Evolutionary conservation across 1,140 invertebrate genomes (phyloP).

Genomic region (Ditylenchus dipsaci): DNA sequence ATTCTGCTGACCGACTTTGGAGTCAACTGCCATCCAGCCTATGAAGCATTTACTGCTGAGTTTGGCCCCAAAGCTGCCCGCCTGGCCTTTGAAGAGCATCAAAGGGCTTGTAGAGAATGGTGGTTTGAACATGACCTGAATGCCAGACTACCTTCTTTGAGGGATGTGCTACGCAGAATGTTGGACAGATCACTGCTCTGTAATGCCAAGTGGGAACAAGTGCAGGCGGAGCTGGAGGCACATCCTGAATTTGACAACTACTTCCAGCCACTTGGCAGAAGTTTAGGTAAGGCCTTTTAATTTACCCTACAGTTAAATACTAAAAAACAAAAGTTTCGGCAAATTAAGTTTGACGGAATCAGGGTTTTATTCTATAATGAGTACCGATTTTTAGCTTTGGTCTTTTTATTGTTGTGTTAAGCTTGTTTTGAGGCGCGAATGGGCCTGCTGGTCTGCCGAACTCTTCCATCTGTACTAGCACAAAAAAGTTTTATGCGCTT

Average conservation of each 20-base stretch:
- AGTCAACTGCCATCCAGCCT: conserved; percentile 20
- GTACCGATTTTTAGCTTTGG: no score
- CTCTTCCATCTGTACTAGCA: no score
- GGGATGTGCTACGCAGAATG: conserved; percentile 21
- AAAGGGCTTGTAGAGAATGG: conserved; percentile 29
- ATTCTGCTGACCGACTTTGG: conserved; percentile 23
- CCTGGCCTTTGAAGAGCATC: conserved; percentile 37
- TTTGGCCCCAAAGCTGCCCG: conserved; percentile 34
- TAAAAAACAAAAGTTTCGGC: no score
- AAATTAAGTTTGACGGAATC: no score
- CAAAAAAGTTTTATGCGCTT: no score
- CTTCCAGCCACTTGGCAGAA: conserved; percentile 32
- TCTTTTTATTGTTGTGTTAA: no score
- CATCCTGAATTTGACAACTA: conserved; percentile 30
- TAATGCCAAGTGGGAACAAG: conserved; percentile 24
- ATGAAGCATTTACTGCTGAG: conserved; percentile 29
- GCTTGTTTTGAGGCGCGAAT: no score
- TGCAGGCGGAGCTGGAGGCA: conserved; percentile 18
- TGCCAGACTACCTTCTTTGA: conserved; percentile 14
- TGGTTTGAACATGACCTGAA: conserved; percentile 41
- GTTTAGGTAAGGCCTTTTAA: conserved; percentile 15
- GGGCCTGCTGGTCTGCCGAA: no score
- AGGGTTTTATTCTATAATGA: no score
- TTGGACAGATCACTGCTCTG: conserved; percentile 18
- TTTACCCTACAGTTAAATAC: no score